phyloP scores from a whole-genome alignment of 1,140 invertebrate genomes.

The Achatina immaculata region DNA sequence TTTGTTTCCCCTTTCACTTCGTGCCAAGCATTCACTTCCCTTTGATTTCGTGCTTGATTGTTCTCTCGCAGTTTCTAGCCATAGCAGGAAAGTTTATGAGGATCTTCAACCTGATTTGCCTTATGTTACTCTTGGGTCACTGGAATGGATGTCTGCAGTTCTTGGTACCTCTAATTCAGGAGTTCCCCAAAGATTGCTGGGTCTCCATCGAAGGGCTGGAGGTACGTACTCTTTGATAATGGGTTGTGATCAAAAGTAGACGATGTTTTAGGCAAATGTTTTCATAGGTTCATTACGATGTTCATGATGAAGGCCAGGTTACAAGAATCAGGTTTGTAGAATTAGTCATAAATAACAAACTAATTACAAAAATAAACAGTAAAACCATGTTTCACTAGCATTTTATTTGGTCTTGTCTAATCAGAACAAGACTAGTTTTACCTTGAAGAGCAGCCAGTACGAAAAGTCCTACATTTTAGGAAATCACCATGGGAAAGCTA shows the following conservation, averaged over 20 bases:
- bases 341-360: too few relatives aligned
- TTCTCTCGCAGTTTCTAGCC: conserved; percentile 90
- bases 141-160: conserved; percentile 99
- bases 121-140: conserved; percentile 98
- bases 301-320: too few relatives aligned
- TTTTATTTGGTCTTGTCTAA: too few relatives aligned
- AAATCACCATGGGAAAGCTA: too few relatives aligned
- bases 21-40: conserved; percentile 37
- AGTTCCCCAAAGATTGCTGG: conserved; percentile 98
- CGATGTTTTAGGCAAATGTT: not conserved
- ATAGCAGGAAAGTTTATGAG: conserved; percentile 99
- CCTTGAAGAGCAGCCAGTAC: too few relatives aligned
- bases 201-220: conserved; percentile 97
- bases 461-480: too few relatives aligned
- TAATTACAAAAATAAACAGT: too few relatives aligned
- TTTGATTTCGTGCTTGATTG: conserved; percentile 40
- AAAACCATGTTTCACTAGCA: too few relatives aligned
- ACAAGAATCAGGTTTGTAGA: too few relatives aligned
- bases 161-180: conserved; percentile 97
- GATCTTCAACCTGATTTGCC: conserved; percentile 99
- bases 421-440: too few relatives aligned
- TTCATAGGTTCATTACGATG: not conserved
- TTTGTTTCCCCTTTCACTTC: not conserved
- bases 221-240: conserved; percentile 76
- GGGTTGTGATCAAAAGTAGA: not conserved